These are phyloP conservation scores for Chloebia gouldiae DNA, from an alignment of 2,113 vertebrate species.

Conservation along the genomic window DNA sequence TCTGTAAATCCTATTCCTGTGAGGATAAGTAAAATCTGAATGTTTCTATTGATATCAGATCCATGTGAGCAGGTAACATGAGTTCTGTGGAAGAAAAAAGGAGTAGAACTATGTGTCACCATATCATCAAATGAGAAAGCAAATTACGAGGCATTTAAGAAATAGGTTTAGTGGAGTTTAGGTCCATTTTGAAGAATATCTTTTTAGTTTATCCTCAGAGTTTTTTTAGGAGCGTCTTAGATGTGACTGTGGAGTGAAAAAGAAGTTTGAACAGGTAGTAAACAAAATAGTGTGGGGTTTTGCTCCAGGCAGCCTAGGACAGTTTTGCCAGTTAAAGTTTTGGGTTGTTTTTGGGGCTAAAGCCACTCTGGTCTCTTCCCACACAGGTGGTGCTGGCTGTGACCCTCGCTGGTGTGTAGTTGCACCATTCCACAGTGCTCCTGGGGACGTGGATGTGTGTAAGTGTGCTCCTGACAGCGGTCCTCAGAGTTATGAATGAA, in stretches of 20 bases:
- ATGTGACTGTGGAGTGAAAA: not conserved
- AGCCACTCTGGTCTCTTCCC: not conserved
- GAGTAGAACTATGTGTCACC: not conserved
- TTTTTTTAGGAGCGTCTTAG: rapidly evolving
- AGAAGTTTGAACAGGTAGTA: not conserved
- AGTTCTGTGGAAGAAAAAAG: not conserved
- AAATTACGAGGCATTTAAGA: not conserved
- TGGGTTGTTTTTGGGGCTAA: not conserved
- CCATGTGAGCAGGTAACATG: not conserved
- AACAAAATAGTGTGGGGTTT: not conserved
- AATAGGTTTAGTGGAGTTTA: not conserved
- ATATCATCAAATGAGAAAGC: not conserved
- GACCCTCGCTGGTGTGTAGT: not conserved
- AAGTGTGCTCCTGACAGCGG: not conserved
- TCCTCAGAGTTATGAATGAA: not conserved
- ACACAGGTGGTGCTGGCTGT: not conserved
- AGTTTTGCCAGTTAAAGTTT: not conserved
- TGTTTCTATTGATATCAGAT: not conserved
- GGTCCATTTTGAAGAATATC: not conserved
- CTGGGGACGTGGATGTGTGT: not conserved
- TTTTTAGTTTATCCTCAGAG: not conserved
- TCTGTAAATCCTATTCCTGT: not conserved
- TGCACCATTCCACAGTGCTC: not conserved
- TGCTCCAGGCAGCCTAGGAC: not conserved
- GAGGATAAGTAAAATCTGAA: not conserved